Evolutionary conservation across 2,888 invertebrate genomes (phyloP).

Genomic region (Oscheius sp.): DNA sequence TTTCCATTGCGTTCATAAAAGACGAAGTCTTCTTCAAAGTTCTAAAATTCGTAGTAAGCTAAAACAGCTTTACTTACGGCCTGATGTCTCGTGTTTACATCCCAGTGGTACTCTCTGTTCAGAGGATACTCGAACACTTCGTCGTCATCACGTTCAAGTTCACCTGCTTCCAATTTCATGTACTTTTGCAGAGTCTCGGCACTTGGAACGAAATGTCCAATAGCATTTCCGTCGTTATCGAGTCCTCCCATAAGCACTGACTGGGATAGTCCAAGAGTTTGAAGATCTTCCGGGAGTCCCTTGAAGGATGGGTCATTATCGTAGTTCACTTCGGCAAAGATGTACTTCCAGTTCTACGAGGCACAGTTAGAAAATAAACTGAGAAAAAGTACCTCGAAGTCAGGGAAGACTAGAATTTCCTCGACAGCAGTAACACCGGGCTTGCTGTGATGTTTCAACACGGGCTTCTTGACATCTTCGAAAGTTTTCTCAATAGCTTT

Average conservation of each 20-base stretch:
- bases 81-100: slow-evolving; percentile 84
- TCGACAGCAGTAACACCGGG: slow-evolving; percentile 92
- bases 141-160: slow-evolving; percentile 81
- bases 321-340: slow-evolving; percentile 95
- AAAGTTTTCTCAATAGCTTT: slow-evolving; percentile 97
- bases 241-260: slow-evolving; percentile 42
- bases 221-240: slow-evolving; percentile 85
- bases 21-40: slow-evolving; percentile 19
- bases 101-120: slow-evolving; percentile 99
- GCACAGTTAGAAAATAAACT: slow-evolving; percentile 30
- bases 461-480: slow-evolving; percentile 82
- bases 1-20: slow-evolving; percentile 24
- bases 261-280: slow-evolving; percentile 45
- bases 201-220: slow-evolving; percentile 96
- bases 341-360: slow-evolving; percentile 90
- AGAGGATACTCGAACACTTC: slow-evolving; percentile 83
- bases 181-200: slow-evolving; percentile 91
- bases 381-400: slow-evolving; percentile 81
- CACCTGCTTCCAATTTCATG: slow-evolving; percentile 83
- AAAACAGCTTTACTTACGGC: slow-evolving; percentile 45
- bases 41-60: not conserved
- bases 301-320: slow-evolving; percentile 96
- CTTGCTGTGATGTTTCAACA: slow-evolving; percentile 89
- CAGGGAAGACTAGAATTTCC: slow-evolving; percentile 88
- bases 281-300: slow-evolving; percentile 76